Conservation (phyloP, 2,888 invertebrate genomes). For the Drosophila seclusa region DNA sequence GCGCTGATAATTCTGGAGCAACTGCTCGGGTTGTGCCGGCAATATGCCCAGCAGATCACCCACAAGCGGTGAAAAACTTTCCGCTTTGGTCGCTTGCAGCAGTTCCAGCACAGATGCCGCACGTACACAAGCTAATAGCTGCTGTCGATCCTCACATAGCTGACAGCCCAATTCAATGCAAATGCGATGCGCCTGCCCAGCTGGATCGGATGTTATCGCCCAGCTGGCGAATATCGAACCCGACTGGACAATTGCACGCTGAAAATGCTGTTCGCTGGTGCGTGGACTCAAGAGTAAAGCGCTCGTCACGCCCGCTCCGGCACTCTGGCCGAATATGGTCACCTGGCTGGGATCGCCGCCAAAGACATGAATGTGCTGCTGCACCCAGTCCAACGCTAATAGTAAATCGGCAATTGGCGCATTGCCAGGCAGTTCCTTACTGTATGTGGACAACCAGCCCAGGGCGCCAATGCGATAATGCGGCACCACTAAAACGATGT, state of each 20-base stretch:
- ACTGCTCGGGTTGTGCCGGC: conserved; percentile 62
- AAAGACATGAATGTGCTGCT: conserved; percentile 85
- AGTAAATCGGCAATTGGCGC: conserved; percentile 86
- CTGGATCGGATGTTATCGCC: conserved; percentile 85
- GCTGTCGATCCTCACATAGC: conserved; percentile 33
- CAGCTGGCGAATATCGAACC: conserved; percentile 86
- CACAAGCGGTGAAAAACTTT: conserved; percentile 70
- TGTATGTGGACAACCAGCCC: conserved; percentile 86
- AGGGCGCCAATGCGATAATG: conserved; percentile 86
- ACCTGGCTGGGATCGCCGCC: conserved; percentile 86
- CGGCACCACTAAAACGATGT: conserved; percentile 85
- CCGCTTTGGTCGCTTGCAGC: conserved; percentile 45
- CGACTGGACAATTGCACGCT: conserved; percentile 86
- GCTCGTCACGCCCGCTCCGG: conserved; percentile 85
- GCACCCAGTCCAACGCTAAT: conserved; percentile 86
- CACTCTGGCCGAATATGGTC: conserved; percentile 86
- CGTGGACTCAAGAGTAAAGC: conserved; percentile 85
- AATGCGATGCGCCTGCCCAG: conserved; percentile 66
- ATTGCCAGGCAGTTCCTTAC: conserved; percentile 86
- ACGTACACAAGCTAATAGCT: conserved; percentile 46
- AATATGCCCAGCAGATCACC: conserved; percentile 72
- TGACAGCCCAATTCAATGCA: conserved; percentile 53
- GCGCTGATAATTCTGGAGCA: conserved; percentile 69
- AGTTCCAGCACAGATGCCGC: conserved; percentile 43
- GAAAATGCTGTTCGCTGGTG: conserved; percentile 83